Percentiles rank a stretch among this genome's conserved stretches.
These are phyloP conservation scores for Ia io DNA, from an alignment of 2,113 vertebrate genomes.

Conservation along the genomic window DNA sequence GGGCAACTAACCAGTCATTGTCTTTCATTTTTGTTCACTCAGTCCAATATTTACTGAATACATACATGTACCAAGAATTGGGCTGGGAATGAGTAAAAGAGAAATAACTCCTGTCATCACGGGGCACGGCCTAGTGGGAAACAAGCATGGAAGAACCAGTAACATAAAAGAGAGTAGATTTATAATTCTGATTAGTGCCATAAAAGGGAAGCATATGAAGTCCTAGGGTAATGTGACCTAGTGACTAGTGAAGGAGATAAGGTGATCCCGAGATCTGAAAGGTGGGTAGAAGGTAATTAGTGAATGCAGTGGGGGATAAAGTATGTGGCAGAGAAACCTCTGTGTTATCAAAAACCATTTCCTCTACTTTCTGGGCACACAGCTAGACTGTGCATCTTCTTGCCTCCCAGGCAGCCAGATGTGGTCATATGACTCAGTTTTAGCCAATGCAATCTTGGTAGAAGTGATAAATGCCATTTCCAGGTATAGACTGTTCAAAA, in stretches of 20 bases:
- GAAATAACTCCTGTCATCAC: not conserved
- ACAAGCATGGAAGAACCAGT: not conserved
- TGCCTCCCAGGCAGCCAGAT: not conserved
- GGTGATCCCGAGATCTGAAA: not conserved
- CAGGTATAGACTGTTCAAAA: not conserved
- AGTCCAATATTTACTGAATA: not conserved
- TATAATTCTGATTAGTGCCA: not conserved
- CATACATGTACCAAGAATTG: not conserved
- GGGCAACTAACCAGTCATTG: not conserved
- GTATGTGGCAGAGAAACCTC: not conserved
- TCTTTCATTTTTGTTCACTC: constrained; percentile 1
- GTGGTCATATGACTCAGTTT: not conserved
- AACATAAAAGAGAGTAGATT: not conserved
- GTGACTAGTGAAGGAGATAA: not conserved
- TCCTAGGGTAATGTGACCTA: not conserved
- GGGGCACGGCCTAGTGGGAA: not conserved
- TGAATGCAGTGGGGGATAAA: not conserved
- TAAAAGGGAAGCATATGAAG: not conserved
- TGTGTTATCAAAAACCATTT: not conserved
- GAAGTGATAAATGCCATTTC: not conserved
- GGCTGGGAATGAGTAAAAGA: not conserved
- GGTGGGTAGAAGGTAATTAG: not conserved
- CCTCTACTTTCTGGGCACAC: not conserved
- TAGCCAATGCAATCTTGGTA: not conserved
- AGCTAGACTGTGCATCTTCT: not conserved